phyloP scores from a whole-genome alignment of 2,113 vertebrate species.

The Naja naja region DNA sequence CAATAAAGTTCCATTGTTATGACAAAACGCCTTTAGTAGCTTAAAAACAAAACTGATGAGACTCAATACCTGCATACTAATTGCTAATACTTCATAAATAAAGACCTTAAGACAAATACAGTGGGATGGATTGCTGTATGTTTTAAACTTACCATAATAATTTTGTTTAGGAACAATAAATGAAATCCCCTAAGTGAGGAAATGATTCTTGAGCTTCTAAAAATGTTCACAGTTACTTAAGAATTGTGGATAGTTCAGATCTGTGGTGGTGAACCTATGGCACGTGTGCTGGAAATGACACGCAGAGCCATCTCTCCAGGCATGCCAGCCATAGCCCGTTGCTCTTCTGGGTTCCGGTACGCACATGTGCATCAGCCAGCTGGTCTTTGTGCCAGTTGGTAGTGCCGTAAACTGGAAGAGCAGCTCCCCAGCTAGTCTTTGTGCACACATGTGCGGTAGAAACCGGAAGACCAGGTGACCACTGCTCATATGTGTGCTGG shows the following conservation, averaged over 20 bases:
- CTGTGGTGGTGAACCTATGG: too few relatives aligned
- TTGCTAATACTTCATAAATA: not conserved
- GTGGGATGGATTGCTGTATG: not conserved
- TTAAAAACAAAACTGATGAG: conserved; percentile 44
- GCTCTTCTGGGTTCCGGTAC: too few relatives aligned
- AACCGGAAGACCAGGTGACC: too few relatives aligned
- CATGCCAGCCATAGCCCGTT: too few relatives aligned
- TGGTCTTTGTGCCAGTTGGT: too few relatives aligned
- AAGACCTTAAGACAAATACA: not conserved
- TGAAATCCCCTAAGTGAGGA: not conserved
- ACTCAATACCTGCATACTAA: conserved; percentile 17
- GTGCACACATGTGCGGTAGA: too few relatives aligned
- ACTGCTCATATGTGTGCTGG: too few relatives aligned
- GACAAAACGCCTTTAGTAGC: conserved; percentile 49
- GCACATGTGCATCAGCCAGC: too few relatives aligned
- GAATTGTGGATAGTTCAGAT: not conserved
- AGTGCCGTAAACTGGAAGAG: too few relatives aligned
- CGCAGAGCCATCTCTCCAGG: too few relatives aligned
- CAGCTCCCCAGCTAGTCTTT: too few relatives aligned
- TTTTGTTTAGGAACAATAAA: conserved; percentile 8
- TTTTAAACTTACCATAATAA: not conserved
- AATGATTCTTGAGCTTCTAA: not conserved
- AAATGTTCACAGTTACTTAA: not conserved
- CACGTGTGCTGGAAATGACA: too few relatives aligned
- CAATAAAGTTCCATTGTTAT: conserved; percentile 47